Percentiles rank a stretch among this genome's conserved stretches.
Conservation (phyloP, 2,888 invertebrate species). For the Toxonevra muliebris region DNA sequence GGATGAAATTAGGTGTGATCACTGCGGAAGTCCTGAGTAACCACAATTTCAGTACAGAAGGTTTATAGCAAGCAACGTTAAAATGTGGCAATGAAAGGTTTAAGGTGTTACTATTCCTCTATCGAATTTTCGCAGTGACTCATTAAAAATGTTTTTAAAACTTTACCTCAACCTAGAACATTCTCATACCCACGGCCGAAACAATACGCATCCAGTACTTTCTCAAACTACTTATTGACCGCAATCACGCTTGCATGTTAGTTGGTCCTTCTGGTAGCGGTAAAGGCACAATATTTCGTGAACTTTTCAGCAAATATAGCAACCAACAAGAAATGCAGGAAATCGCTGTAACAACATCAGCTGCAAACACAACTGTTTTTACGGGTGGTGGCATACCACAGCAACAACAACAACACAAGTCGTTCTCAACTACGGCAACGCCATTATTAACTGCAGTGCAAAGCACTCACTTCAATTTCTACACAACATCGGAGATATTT, state of each 20-base stretch:
- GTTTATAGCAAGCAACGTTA: too few relatives aligned
- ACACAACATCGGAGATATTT: constrained; percentile 91
- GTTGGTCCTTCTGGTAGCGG: constrained; percentile 91
- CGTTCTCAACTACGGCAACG: constrained; percentile 22
- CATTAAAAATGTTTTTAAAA: not conserved
- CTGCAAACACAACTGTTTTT: constrained; percentile 74
- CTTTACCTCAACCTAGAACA: constrained; percentile 68
- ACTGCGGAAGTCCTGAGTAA: too few relatives aligned
- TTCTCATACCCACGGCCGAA: constrained; percentile 88
- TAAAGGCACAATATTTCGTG: constrained; percentile 89
- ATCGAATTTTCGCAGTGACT: too few relatives aligned
- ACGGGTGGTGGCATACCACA: constrained; percentile 26
- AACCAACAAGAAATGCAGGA: constrained; percentile 61
- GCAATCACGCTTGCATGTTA: constrained; percentile 87
- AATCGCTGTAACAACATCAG: constrained; percentile 69
- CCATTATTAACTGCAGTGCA: constrained; percentile 52
- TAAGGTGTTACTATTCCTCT: too few relatives aligned
- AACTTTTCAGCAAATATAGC: constrained; percentile 66
- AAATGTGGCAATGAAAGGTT: too few relatives aligned
- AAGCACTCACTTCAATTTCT: constrained; percentile 78
- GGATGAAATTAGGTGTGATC: too few relatives aligned
- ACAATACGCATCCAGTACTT: constrained; percentile 89
- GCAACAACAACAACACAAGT: constrained; percentile 19
- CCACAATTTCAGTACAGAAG: too few relatives aligned
- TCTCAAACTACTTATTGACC: constrained; percentile 82